phyloP scores from a whole-genome alignment of 92 coral and sea anemone species.

The Anthopleura xanthogrammica region DNA sequence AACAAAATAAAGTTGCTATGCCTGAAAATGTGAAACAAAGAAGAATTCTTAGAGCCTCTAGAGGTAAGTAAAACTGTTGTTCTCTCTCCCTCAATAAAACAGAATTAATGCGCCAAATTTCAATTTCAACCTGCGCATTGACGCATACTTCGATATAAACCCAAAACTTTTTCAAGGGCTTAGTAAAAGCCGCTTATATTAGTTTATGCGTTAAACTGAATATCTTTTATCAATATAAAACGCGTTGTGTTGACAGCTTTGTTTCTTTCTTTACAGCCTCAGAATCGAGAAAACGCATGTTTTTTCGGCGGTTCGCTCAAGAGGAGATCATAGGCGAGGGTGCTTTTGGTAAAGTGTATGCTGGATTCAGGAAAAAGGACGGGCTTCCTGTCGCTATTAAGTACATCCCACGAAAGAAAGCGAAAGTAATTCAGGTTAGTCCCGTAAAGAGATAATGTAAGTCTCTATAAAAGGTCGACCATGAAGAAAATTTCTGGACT shows the following conservation, averaged over 20 bases:
- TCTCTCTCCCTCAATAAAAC: not conserved
- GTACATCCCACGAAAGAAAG: not conserved
- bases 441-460: too few relatives aligned
- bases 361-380: not conserved
- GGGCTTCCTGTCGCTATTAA: constrained; percentile 30
- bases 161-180: too few relatives aligned
- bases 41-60: not conserved
- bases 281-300: constrained; percentile 3
- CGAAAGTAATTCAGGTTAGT: constrained; percentile 13
- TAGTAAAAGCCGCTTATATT: too few relatives aligned
- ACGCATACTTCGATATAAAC: not conserved
- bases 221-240: not conserved
- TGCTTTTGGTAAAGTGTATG: constrained; percentile 21
- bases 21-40: not conserved
- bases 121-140: not conserved
- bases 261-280: not conserved
- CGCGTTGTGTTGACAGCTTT: not conserved
- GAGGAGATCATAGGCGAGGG: constrained; percentile 9
- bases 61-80: not conserved
- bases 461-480: too few relatives aligned
- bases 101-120: not conserved
- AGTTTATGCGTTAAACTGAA: too few relatives aligned
- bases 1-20: not conserved
- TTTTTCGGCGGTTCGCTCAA: constrained; percentile 1
- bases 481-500: too few relatives aligned